Evolutionary conservation across 2,888 invertebrate species (phyloP), one percentile per base, ranked within the genome.

Genomic region (Mesoligia furuncula): DNA sequence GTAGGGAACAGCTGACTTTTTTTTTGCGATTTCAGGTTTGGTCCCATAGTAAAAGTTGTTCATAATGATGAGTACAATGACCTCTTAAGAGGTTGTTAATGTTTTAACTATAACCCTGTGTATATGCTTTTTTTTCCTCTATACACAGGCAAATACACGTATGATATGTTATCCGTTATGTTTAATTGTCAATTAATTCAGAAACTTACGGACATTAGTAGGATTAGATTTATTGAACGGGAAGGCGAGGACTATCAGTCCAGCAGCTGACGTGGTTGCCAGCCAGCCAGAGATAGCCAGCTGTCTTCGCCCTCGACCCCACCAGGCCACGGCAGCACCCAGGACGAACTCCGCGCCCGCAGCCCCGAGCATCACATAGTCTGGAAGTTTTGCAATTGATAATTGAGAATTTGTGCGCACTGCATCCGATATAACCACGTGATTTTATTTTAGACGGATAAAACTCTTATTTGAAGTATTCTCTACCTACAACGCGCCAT

Each of bases 221-320:
- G 88, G 87, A 36, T 90, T 87, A 0, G 92, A 86, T 4, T 89
- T 83, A 0, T 88, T 80, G 71, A 92, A 95, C 0, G 96, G 95
- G 80, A 95, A 93, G 0, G 94, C 93, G 7, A 95, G 87, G 0
- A 96, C 93, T 0, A 96, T 81, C 6, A 95, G 87, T 0, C 95
- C 94, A 0, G 91, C 83, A 0, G 88, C 85, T 0, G 95, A 93
- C 0, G 95, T 91, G 2, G 84, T 86, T 0, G 88, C 91, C 3
- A 96, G 90, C 93, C 95, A 95, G 0, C 83, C 90, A 0, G 95
- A 87, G 59, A 96, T 89, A 0, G 93, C 90, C 27, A 93, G 87
- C 69, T 95, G 92, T 17, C 95, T 85, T 48, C 88, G 83, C 5
- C 87, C 81, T 20, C 91, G 87, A 0, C 96, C 95, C 80, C 85